These are phyloP conservation scores for Nasonia giraulti DNA, from an alignment of 1,140 invertebrate genomes.

Conservation along the genomic window DNA sequence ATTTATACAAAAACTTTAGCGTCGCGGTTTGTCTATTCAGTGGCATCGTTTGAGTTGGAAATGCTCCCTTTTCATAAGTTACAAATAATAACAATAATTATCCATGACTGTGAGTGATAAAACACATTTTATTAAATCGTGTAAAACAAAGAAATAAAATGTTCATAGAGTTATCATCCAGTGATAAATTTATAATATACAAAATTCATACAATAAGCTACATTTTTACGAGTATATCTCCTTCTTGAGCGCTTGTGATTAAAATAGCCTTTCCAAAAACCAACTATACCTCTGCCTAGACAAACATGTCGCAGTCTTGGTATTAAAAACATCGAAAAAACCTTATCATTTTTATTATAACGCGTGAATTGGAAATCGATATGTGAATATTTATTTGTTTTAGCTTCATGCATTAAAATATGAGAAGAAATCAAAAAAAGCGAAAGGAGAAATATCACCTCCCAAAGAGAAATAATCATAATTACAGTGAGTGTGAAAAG, in stretches of 20 bases:
- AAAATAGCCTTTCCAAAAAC: slow-evolving; percentile 85
- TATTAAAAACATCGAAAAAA: slow-evolving; percentile 59
- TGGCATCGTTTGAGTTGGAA: slow-evolving; percentile 42
- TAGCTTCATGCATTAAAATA: slow-evolving; percentile 39
- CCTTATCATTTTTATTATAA: slow-evolving; percentile 35
- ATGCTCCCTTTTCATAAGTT: slow-evolving; percentile 3
- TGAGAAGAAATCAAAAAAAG: slow-evolving; percentile 54
- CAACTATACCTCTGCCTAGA: slow-evolving; percentile 82
- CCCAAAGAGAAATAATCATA: slow-evolving; percentile 35
- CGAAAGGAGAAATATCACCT: slow-evolving; percentile 48
- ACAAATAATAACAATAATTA: not conserved
- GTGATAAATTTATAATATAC: slow-evolving; percentile 48
- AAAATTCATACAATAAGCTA: slow-evolving; percentile 56
- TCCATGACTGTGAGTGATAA: not conserved
- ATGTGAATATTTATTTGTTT: slow-evolving; percentile 30
- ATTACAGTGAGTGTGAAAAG: slow-evolving; percentile 45
- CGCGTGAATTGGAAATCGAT: slow-evolving; percentile 25
- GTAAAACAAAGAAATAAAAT: slow-evolving; percentile 47
- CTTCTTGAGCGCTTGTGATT: slow-evolving; percentile 83
- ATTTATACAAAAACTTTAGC: slow-evolving; percentile 36
- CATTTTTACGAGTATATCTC: slow-evolving; percentile 66
- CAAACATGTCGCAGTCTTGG: slow-evolving; percentile 70
- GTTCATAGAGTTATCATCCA: no score
- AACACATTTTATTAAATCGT: slow-evolving; percentile 35
- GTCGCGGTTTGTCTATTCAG: slow-evolving; percentile 53